These are phyloP conservation scores for Petaurus breviceps DNA, from an alignment of 2,113 vertebrate species.

Conservation along the genomic window DNA sequence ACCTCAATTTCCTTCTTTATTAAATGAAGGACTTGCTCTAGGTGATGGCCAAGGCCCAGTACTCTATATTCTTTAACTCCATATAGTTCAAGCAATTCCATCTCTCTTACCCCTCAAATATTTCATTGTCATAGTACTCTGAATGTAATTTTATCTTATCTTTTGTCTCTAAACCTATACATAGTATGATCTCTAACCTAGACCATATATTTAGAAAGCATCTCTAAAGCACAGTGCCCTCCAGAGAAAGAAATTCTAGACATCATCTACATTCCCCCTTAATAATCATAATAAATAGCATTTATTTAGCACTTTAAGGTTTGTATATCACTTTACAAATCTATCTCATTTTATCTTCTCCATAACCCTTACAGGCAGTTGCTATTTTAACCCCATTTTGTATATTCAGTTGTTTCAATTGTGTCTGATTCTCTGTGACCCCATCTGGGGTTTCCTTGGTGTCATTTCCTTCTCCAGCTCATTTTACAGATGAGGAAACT, in stretches of 20 bases:
- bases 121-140: background rate
- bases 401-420: background rate
- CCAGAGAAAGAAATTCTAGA: background rate
- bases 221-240: background rate
- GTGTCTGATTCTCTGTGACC: background rate
- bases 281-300: too few relatives aligned
- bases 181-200: background rate
- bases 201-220: background rate
- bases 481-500: background rate
- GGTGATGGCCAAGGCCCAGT: background rate
- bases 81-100: background rate
- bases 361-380: too few relatives aligned
- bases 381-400: background rate
- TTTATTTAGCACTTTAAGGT: background rate
- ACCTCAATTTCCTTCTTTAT: background rate
- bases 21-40: background rate
- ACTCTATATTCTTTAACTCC: background rate
- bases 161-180: background rate
- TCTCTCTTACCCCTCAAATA: background rate
- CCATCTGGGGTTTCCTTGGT: background rate
- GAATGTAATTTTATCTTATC: background rate
- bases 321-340: background rate
- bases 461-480: background rate
- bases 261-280: background rate
- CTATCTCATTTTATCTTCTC: too few relatives aligned